A percentile compares a stretch with the other conserved stretches of the same genome.
Conservation (phyloP, 2,888 invertebrate genomes). For the Heliconius aoede region DNA sequence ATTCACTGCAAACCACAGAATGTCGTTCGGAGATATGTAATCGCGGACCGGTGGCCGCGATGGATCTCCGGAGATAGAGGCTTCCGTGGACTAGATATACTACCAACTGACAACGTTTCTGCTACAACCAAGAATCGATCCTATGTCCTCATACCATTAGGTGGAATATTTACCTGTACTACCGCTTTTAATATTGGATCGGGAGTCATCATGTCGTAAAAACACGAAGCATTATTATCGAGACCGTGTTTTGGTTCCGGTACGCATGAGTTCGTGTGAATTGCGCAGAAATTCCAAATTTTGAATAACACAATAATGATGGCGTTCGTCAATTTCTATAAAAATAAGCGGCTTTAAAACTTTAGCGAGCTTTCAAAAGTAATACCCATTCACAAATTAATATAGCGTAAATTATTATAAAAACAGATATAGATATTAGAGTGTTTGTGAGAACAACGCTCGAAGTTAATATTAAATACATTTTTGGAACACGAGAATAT, state of each 20-base stretch:
- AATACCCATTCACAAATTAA: neutral
- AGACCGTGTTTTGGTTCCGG: constrained; percentile 24
- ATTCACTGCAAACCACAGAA: neutral
- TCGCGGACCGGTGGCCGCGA: constrained; percentile 52
- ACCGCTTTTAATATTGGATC: constrained; percentile 41
- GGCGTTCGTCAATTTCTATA: neutral
- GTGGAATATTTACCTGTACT: constrained; percentile 4
- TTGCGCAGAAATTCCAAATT: constrained; percentile 19
- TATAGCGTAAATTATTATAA: neutral
- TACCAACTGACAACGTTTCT: constrained; percentile 19
- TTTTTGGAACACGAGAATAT: too few species aligned
- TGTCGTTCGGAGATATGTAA: constrained; percentile 41
- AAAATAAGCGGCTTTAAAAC: neutral
- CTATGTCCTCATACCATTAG: constrained; percentile 12
- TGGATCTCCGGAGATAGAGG: constrained; percentile 58
- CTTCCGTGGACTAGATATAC: constrained; percentile 49
- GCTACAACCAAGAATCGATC: constrained; percentile 29
- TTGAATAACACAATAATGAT: neutral
- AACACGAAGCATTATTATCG: constrained; percentile 30
- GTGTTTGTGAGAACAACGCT: neutral
- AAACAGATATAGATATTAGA: neutral
- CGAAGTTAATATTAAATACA: too few species aligned
- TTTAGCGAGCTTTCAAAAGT: rapidly evolving
- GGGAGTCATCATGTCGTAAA: constrained; percentile 43
- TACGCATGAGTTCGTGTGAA: constrained; percentile 27